phyloP scores from a whole-genome alignment of 2,888 invertebrate genomes.

The Archips crataeganus region DNA sequence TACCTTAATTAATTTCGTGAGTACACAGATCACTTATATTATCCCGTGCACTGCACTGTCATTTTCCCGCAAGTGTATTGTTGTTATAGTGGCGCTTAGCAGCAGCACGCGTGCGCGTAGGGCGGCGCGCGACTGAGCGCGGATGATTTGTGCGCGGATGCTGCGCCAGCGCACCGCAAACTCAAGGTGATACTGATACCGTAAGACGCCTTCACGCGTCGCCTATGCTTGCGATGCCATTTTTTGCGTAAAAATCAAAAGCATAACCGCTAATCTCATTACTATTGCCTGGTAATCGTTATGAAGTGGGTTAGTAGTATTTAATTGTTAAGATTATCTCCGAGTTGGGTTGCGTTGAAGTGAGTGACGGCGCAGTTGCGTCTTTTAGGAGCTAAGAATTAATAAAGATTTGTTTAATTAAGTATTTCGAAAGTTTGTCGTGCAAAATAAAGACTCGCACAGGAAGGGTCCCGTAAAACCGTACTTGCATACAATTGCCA shows the following conservation, averaged over 20 bases:
- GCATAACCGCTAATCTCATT: slow-evolving; percentile 40
- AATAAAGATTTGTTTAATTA: background rate
- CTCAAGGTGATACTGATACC: slow-evolving; percentile 35
- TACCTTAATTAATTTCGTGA: slow-evolving; percentile 18
- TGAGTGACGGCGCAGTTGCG: slow-evolving; percentile 12
- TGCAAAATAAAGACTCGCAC: too few species aligned
- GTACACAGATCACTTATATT: slow-evolving; percentile 26
- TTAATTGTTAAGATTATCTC: slow-evolving; percentile 27
- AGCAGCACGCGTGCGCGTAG: slow-evolving; percentile 37
- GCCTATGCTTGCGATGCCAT: slow-evolving; percentile 30
- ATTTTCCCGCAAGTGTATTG: slow-evolving; percentile 19
- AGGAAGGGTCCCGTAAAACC: too few species aligned
- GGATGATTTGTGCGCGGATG: slow-evolving; percentile 42
- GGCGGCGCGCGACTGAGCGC: slow-evolving; percentile 41
- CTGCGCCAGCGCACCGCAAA: slow-evolving; percentile 29
- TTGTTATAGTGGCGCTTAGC: slow-evolving; percentile 8
- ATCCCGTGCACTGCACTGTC: slow-evolving; percentile 20
- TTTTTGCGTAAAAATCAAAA: slow-evolving; percentile 42
- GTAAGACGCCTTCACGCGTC: slow-evolving; percentile 24
- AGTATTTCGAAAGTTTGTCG: background rate
- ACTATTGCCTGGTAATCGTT: slow-evolving; percentile 32
- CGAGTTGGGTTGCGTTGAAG: slow-evolving; percentile 8
- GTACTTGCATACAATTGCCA: too few species aligned
- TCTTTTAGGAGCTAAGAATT: background rate
- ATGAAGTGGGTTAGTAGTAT: slow-evolving; percentile 27